Conservation (phyloP, 2,888 invertebrate species). For the Pheosia tremula region DNA sequence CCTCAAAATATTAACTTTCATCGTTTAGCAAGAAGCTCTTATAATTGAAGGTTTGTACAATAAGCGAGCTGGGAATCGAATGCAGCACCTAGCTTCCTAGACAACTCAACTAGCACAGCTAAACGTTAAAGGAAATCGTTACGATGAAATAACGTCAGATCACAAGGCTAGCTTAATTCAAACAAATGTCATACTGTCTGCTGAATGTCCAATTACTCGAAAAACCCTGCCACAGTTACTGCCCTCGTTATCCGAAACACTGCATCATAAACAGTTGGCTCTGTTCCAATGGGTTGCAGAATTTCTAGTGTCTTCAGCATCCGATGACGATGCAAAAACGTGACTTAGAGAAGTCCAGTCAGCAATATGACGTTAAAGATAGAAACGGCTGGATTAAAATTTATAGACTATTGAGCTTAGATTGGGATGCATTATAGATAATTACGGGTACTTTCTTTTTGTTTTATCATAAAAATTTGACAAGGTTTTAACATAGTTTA, state of each 20-base stretch:
- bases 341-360: conserved; percentile 57
- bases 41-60: no score
- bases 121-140: no score
- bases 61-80: no score
- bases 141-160: no score
- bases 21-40: no score
- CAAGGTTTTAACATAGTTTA: no score
- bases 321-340: conserved; percentile 66
- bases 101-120: no score
- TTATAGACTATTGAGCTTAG: conserved; percentile 29
- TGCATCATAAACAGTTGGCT: conserved; percentile 75
- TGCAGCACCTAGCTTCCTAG: no score
- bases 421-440: neutral
- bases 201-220: conserved; percentile 1
- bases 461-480: neutral
- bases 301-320: conserved; percentile 63
- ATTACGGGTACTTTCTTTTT: neutral
- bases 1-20: no score
- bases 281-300: conserved; percentile 62
- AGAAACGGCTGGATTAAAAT: conserved; percentile 38
- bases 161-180: neutral
- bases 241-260: conserved; percentile 67
- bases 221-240: conserved; percentile 23
- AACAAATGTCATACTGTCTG: neutral
- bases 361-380: conserved; percentile 33